A percentile compares a stretch with the other conserved stretches of the same genome.
phyloP scores from a whole-genome alignment of 2,888 invertebrate genomes.

The Idaea dimidiata region DNA sequence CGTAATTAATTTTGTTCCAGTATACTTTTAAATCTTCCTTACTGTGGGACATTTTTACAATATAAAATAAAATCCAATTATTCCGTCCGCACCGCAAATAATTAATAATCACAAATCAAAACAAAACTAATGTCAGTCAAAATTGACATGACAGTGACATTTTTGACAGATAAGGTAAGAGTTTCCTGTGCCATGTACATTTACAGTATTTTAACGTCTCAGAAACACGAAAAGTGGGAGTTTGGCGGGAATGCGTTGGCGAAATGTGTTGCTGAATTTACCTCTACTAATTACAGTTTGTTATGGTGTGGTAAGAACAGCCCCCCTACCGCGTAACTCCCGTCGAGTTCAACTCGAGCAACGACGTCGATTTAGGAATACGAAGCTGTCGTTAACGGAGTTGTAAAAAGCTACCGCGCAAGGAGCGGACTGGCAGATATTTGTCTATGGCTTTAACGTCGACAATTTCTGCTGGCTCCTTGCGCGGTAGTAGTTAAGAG shows the following conservation, averaged over 20 bases:
- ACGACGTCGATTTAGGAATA: too few relatives aligned
- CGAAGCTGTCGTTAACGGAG: too few relatives aligned
- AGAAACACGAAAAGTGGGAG: neutral
- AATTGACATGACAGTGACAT: neutral
- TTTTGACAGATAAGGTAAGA: neutral
- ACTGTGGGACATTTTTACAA: conserved; percentile 49
- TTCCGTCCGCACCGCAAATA: neutral
- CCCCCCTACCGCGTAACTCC: too few relatives aligned
- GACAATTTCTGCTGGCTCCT: too few relatives aligned
- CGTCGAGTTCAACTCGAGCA: too few relatives aligned
- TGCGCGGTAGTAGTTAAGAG: too few relatives aligned
- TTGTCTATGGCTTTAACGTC: too few relatives aligned
- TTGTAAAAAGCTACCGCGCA: too few relatives aligned
- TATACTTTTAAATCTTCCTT: conserved; percentile 60
- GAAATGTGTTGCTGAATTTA: neutral
- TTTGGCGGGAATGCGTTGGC: neutral
- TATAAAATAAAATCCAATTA: conserved; percentile 11
- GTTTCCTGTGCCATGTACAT: neutral
- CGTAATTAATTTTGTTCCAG: conserved; percentile 72
- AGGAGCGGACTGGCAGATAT: too few relatives aligned
- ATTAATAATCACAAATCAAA: neutral
- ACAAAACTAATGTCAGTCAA: neutral
- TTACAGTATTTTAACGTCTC: too few relatives aligned
- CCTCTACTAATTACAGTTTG: too few relatives aligned
- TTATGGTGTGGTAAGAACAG: too few relatives aligned